Conservation (phyloP, 2,113 vertebrate species). For the Albula goreensis region DNA sequence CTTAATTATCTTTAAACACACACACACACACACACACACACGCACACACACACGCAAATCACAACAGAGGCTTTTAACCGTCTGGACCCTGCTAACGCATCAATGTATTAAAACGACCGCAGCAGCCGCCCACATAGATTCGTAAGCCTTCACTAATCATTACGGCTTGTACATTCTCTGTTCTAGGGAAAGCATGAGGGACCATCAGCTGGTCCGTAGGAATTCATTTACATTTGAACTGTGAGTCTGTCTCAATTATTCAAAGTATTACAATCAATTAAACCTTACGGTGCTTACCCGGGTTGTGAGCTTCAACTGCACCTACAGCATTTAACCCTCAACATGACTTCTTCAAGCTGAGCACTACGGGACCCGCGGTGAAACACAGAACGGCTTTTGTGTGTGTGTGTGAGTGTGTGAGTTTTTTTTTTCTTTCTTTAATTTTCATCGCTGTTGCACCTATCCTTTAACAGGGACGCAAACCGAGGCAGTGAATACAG, state of each 20-base stretch:
- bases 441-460: neutral
- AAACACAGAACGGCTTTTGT: too few species aligned
- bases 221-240: neutral
- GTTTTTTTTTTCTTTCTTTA: too few species aligned
- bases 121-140: neutral
- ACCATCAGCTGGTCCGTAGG: neutral
- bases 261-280: too few species aligned
- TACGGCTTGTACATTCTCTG: neutral
- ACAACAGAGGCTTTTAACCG: neutral
- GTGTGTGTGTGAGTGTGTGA: too few species aligned
- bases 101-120: neutral
- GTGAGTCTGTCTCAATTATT: neutral
- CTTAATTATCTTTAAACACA: constrained; percentile 15
- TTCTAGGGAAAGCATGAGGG: neutral
- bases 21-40: too few species aligned
- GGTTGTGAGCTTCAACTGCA: too few species aligned
- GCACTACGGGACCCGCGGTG: too few species aligned
- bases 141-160: neutral
- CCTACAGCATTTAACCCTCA: too few species aligned
- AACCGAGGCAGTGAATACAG: neutral
- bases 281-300: too few species aligned
- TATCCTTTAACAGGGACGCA: neutral
- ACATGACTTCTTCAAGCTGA: too few species aligned
- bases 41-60: neutral
- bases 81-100: neutral